Evolutionary conservation across 2,113 vertebrate species (phyloP).

Genomic region (Erythrolamprus reginae): DNA sequence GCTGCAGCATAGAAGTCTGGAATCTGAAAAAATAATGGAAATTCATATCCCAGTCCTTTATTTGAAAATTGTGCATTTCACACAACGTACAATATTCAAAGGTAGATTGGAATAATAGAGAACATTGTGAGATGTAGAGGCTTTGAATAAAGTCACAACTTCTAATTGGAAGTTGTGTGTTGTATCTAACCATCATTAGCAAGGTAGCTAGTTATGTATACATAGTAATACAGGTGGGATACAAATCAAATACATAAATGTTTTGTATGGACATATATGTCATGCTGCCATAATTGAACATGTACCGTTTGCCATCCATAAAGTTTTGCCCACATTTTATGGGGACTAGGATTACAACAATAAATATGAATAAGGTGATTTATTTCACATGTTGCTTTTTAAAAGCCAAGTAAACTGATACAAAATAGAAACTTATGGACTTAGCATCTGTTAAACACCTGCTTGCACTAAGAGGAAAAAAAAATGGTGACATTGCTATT

Average conservation of each 20-base stretch:
- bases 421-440: not conserved
- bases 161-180: not conserved
- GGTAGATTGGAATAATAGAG: not conserved
- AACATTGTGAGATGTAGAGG: not conserved
- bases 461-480: not conserved
- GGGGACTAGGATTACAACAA: not conserved
- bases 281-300: not conserved
- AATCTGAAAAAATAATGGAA: not conserved
- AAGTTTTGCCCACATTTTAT: not conserved
- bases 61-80: not conserved
- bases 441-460: conserved; percentile 32
- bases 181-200: not conserved
- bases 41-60: not conserved
- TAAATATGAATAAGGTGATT: not conserved
- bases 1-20: not conserved
- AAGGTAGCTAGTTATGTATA: not conserved
- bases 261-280: not conserved
- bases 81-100: not conserved
- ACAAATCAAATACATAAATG: not conserved
- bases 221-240: not conserved
- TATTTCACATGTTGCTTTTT: not conserved
- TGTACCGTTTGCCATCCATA: not conserved
- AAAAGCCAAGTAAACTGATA: rapidly evolving
- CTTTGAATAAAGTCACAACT: not conserved
- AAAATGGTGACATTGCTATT: conserved; percentile 59